These are phyloP conservation scores for Lordiphosa stackelbergi DNA, from an alignment of 1,140 invertebrate species.

Conservation along the genomic window DNA sequence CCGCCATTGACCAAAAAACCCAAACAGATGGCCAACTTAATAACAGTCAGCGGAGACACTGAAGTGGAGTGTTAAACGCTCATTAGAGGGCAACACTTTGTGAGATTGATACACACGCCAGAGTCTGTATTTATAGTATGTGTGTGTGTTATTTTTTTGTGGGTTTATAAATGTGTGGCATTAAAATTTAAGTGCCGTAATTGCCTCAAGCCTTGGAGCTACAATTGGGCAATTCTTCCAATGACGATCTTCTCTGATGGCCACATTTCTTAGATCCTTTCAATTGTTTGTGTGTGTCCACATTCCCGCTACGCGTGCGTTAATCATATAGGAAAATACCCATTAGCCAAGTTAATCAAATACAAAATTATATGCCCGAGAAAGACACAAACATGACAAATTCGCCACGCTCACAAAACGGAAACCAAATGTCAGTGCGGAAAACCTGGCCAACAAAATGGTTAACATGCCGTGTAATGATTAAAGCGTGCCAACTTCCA, in stretches of 20 bases:
- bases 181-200: constrained; percentile 14
- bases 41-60: constrained; percentile 32
- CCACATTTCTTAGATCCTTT: constrained; percentile 1
- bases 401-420: constrained; percentile 20
- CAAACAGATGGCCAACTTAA: constrained; percentile 45
- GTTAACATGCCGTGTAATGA: constrained; percentile 30
- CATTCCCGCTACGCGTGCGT: neutral
- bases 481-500: constrained; percentile 30
- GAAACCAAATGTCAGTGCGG: constrained; percentile 65
- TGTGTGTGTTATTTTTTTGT: neutral
- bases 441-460: constrained; percentile 53
- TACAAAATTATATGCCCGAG: constrained; percentile 31
- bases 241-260: neutral
- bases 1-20: constrained; percentile 16
- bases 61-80: constrained; percentile 13
- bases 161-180: neutral
- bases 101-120: constrained; percentile 2
- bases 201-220: constrained; percentile 8
- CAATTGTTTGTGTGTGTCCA: neutral
- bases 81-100: constrained; percentile 11
- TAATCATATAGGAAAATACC: constrained; percentile 38
- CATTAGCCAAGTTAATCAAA: constrained; percentile 27
- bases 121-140: neutral
- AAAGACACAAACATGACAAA: constrained; percentile 12
- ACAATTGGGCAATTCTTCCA: constrained; percentile 3